phyloP scores from a whole-genome alignment of 2,888 invertebrate genomes.

The Andrena minutula region DNA sequence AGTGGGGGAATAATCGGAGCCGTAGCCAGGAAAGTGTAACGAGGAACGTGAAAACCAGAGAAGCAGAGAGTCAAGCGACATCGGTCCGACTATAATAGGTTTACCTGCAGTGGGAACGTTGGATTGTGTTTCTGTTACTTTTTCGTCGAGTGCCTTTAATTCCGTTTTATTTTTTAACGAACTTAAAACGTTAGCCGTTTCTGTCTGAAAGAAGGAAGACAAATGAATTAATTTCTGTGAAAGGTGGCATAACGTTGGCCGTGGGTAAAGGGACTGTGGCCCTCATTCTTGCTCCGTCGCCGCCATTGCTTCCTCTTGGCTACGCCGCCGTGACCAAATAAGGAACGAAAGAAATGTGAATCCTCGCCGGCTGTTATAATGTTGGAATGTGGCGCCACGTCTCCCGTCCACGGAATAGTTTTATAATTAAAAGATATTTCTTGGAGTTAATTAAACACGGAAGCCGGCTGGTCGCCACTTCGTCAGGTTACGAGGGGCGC shows the following conservation, averaged over 20 bases:
- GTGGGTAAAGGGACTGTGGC: conserved; percentile 3
- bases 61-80: neutral
- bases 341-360: conserved; percentile 55
- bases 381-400: conserved; percentile 62
- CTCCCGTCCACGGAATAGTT: conserved; percentile 70
- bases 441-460: conserved; percentile 80
- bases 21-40: conserved; percentile 41
- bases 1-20: conserved; percentile 26
- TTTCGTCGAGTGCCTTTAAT: conserved; percentile 10
- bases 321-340: neutral
- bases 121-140: conserved; percentile 8
- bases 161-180: conserved; percentile 14
- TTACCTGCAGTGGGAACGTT: conserved; percentile 2
- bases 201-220: neutral
- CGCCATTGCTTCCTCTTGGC: neutral
- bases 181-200: conserved; percentile 5
- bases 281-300: neutral
- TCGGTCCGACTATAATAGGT: conserved; percentile 38
- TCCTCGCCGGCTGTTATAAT: conserved; percentile 68
- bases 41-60: neutral
- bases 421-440: conserved; percentile 80
- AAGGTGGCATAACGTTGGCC: conserved; percentile 2
- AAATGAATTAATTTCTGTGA: conserved; percentile 38
- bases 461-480: conserved; percentile 41
- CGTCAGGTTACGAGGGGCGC: conserved; percentile 45